Base-by-base conservation (phyloP, 2,797 vertebrate genomes). In the Micrastur ruficollis region DNA sequence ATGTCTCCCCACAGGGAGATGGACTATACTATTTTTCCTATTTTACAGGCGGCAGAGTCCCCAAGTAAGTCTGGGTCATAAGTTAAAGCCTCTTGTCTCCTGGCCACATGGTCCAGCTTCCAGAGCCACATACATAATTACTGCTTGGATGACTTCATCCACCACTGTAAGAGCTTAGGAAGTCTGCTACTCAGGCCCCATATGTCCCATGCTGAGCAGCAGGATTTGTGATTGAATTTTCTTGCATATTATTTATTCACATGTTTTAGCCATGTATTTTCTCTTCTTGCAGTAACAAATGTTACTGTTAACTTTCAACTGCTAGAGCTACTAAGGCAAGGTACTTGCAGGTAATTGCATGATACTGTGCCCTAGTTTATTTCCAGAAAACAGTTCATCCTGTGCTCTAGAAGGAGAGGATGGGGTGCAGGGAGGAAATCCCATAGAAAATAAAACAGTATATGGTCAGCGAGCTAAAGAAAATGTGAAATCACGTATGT, bases 131-230 rank as follows among this genome's bases (percentile, higher is more conserved):
- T 8, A 29, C 36, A 38, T 36, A 52, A 66, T 68, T 71, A 59
- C 55, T 89, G 50, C 38, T 66, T 55, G 27, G 18, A 38, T 10
- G 7, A 59, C 27, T 29, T 67, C 25, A 72, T 31, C 27, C 61
- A 61, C 31, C 34, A 7, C 40, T 47, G 12, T 29, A 38, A 46
- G 75, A 63, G 36, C 38, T 79, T 15, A 31, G 68, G 22, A 74
- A 62, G 34, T 40, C 58, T 86, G 22, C 6, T 62, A 1, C 27
- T 62, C 80, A 75, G 38, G 13, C 20, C 38, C 29, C 14, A 2
- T 15, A 6, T 0, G 0, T 11, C 56, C 59, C 63, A 61, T 8
- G 14, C 10, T 17, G 27, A 81, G 34, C 40, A 79, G 34, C 4
- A 16, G 6, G 17, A 68, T 58, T 74, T 66, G 29, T 42, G 70